phyloP scores from a whole-genome alignment of 2,888 invertebrate species.

The Dione juno region DNA sequence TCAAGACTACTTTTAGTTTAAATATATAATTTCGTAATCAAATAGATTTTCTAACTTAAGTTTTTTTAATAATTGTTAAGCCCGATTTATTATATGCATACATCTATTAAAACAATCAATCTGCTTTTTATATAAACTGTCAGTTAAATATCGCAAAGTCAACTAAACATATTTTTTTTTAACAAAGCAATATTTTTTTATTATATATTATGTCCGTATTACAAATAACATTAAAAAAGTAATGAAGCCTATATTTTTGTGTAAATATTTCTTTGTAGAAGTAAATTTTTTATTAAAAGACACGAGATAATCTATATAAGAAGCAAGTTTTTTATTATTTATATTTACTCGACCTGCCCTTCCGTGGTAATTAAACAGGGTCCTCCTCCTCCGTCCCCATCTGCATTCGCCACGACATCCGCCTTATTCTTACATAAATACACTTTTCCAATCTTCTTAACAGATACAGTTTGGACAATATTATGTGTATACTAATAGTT shows the following conservation, averaged over 20 bases:
- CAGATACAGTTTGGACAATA: neutral
- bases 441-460: neutral
- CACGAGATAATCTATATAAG: neutral
- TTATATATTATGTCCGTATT: neutral
- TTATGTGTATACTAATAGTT: no score
- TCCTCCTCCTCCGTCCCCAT: neutral
- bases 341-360: slow-evolving; percentile 15
- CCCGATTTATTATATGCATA: no score
- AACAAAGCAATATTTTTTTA: no score
- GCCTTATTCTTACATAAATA: neutral
- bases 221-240: neutral
- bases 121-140: no score
- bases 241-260: neutral
- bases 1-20: neutral
- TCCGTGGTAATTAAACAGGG: slow-evolving; percentile 17
- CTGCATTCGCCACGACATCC: neutral
- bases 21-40: no score
- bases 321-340: slow-evolving; percentile 1
- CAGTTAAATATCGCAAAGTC: neutral
- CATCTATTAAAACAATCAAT: no score
- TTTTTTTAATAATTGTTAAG: no score
- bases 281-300: neutral
- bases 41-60: no score
- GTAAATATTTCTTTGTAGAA: neutral
- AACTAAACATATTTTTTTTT: neutral